Evolutionary conservation across 2,888 invertebrate species (phyloP).

Genomic region (Metellina segmentata): DNA sequence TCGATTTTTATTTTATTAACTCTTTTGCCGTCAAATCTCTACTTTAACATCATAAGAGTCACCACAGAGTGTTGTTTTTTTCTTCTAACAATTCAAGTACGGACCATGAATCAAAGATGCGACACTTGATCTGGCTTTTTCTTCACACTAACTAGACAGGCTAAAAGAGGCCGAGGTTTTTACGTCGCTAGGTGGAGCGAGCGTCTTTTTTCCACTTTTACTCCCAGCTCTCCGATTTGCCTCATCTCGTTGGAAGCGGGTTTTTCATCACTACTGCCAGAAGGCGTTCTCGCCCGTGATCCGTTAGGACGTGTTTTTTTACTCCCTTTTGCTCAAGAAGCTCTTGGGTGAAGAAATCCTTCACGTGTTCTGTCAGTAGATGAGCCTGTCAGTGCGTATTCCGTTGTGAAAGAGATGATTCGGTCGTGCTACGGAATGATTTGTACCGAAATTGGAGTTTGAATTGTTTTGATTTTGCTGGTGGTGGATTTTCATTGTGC

Average conservation of each 20-base stretch:
- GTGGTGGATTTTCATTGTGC: neutral
- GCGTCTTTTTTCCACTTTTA: conserved; percentile 16
- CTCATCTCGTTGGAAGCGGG: neutral
- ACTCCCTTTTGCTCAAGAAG: neutral
- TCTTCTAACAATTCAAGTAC: no score
- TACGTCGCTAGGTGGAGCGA: conserved; percentile 60
- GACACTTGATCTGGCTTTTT: neutral
- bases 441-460: neutral
- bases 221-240: neutral
- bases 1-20: no score
- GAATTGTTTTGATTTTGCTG: neutral
- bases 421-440: neutral
- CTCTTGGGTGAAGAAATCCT: conserved; percentile 12
- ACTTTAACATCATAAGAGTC: no score
- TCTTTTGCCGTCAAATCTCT: no score
- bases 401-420: conserved; percentile 12
- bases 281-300: neutral
- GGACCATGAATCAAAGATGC: neutral
- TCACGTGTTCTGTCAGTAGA: conserved; percentile 10
- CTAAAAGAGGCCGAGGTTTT: conserved; percentile 24
- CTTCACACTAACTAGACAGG: conserved; percentile 6
- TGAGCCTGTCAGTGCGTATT: neutral
- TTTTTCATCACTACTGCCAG: neutral
- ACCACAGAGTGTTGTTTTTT: no score
- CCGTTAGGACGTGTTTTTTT: neutral